Conservation (phyloP, 2,888 invertebrate species). For the Eupeodes latifasciatus region DNA sequence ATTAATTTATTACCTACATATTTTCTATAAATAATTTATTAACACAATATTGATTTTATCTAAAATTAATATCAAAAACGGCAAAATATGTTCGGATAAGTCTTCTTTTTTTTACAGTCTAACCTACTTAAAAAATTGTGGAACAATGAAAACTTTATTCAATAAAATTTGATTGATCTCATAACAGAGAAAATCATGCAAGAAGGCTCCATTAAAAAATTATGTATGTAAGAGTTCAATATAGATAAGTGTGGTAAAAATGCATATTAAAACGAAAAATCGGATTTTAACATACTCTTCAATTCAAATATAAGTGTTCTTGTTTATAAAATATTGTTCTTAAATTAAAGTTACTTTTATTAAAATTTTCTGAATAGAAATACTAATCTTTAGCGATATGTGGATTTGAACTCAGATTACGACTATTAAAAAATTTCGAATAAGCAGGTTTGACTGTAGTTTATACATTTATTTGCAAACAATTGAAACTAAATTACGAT, state of each 20-base stretch:
- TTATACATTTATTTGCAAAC: background rate
- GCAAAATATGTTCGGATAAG: background rate
- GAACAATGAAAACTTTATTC: background rate
- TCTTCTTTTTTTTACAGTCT: constrained; percentile 1
- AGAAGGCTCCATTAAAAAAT: background rate
- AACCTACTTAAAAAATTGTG: background rate
- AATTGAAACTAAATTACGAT: background rate
- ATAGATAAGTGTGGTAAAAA: too few species aligned
- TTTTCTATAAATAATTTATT: constrained; percentile 19
- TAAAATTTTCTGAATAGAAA: too few species aligned
- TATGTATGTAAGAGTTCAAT: too few species aligned
- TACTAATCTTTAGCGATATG: too few species aligned
- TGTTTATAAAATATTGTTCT: too few species aligned
- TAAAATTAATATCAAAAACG: background rate
- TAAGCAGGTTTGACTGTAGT: background rate
- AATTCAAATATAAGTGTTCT: too few species aligned
- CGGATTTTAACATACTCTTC: too few species aligned
- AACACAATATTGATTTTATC: constrained; percentile 2
- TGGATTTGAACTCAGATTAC: too few species aligned
- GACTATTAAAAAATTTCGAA: too few species aligned
- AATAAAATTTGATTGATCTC: background rate
- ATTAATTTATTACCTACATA: background rate
- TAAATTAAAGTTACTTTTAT: too few species aligned
- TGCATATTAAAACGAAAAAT: too few species aligned
- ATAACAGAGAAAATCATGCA: background rate